Conservation (phyloP, 2,113 vertebrate genomes). For the Eptesicus fuscus region DNA sequence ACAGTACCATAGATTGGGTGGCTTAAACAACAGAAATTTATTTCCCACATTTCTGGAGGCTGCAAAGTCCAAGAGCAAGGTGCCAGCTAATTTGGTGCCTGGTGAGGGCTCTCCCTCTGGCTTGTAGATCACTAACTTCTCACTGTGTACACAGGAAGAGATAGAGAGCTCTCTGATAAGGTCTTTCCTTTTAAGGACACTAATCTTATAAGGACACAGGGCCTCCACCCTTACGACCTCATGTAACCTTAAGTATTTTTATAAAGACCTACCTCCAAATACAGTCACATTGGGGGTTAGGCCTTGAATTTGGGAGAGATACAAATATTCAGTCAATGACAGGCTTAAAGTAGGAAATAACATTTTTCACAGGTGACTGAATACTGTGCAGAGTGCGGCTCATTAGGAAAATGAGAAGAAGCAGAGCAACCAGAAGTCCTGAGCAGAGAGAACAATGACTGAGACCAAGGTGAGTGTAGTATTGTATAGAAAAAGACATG, state of each 20-base stretch:
- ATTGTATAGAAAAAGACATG: not conserved
- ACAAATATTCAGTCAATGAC: not conserved
- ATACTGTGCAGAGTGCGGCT: not conserved
- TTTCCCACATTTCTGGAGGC: not conserved
- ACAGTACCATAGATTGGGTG: not conserved
- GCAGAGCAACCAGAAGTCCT: not conserved
- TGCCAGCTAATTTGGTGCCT: no score
- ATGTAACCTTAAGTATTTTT: not conserved
- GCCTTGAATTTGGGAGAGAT: not conserved
- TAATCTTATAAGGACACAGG: not conserved
- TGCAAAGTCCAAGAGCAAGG: not conserved
- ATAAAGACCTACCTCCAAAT: not conserved
- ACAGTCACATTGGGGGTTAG: not conserved
- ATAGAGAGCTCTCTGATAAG: not conserved
- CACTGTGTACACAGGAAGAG: fast-evolving
- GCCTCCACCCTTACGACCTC: not conserved
- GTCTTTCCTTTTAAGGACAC: not conserved
- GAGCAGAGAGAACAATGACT: not conserved
- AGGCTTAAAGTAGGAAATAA: not conserved
- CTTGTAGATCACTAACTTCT: not conserved
- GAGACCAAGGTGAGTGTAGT: no score
- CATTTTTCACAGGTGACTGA: not conserved
- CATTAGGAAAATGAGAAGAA: not conserved
- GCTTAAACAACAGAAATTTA: not conserved
- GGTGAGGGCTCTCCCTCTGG: not conserved